These are phyloP conservation scores for Styela clava DNA, from an alignment of 23 tunicate genomes.

Conservation along the genomic window DNA sequence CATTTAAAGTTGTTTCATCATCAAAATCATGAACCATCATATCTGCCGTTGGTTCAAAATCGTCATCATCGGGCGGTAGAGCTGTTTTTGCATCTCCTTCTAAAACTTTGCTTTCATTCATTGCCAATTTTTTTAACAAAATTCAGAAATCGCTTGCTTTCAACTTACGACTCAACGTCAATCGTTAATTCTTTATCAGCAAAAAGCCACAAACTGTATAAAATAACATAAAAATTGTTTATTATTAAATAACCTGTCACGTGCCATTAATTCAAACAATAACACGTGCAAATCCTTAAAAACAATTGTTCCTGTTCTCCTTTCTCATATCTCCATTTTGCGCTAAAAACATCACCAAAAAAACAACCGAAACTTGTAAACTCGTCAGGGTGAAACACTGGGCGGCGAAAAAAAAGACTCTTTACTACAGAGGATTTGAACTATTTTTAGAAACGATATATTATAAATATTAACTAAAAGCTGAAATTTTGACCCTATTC, in stretches of 20 bases:
- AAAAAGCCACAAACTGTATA: too few relatives aligned
- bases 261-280: too few relatives aligned
- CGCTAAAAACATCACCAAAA: neutral
- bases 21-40: conserved; percentile 72
- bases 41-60: conserved; percentile 64
- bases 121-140: too few relatives aligned
- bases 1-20: conserved; percentile 69
- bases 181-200: too few relatives aligned
- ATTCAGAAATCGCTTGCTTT: too few relatives aligned
- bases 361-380: neutral
- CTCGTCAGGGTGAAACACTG: neutral
- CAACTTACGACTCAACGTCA: too few relatives aligned
- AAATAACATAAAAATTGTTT: too few relatives aligned
- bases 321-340: neutral
- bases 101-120: neutral
- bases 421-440: neutral
- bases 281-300: neutral
- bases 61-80: conserved; percentile 36
- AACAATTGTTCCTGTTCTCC: neutral
- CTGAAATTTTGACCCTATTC: too few relatives aligned
- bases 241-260: too few relatives aligned
- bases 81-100: conserved; percentile 5
- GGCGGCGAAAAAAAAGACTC: neutral
- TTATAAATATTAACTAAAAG: too few relatives aligned
- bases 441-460: too few relatives aligned